A percentile compares a stretch with the other conserved stretches of the same genome.
Conservation (phyloP, 2,113 vertebrate species). For the Meleagris gallopavo region DNA sequence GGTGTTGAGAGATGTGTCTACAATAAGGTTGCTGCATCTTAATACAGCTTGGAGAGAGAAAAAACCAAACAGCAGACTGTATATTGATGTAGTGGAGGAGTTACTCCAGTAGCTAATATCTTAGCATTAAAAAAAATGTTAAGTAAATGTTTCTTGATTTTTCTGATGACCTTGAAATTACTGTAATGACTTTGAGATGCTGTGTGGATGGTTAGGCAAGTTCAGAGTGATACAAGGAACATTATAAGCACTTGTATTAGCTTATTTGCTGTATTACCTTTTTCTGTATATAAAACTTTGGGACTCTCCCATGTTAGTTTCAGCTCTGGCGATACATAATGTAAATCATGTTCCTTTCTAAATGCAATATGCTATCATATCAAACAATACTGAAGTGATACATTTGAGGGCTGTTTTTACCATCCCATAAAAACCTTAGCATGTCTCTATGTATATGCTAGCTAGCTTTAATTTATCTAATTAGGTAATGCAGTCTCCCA, state of each 20-base stretch:
- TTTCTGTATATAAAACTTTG: not conserved
- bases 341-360: not conserved
- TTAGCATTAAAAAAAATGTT: not conserved
- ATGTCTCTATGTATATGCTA: not conserved
- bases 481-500: slow-evolving; percentile 28
- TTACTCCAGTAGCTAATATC: not conserved
- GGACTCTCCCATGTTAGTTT: not conserved
- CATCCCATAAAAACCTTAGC: not conserved
- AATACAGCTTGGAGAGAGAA: not conserved
- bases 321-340: not conserved
- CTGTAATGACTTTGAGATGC: not conserved
- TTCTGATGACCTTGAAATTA: not conserved
- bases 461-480: slow-evolving; percentile 49
- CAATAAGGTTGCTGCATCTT: not conserved
- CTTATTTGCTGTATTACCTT: not conserved
- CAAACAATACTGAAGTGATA: not conserved
- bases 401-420: not conserved
- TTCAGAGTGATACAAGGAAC: accelerated
- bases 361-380: not conserved
- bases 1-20: not conserved
- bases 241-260: not conserved
- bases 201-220: not conserved
- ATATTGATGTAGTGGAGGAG: not conserved
- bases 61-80: not conserved
- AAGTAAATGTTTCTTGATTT: not conserved